phyloP scores from a whole-genome alignment of 2,888 invertebrate species.

The Tubiluchus corallicola region DNA sequence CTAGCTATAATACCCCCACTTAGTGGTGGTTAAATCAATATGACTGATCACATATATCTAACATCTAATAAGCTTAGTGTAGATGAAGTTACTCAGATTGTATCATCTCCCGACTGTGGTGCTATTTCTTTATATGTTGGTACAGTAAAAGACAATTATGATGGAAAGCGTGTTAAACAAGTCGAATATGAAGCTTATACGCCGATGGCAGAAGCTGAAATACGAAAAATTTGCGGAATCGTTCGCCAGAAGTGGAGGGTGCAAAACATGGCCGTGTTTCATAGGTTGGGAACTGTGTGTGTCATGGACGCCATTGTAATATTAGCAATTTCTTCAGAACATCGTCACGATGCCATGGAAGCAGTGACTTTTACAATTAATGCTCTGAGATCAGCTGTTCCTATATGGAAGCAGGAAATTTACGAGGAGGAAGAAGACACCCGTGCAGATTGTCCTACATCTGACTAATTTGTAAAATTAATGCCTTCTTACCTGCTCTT shows the following conservation, averaged over 20 bases:
- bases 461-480: no score
- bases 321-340: conserved; percentile 72
- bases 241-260: conserved; percentile 53
- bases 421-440: no score
- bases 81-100: conserved; percentile 44
- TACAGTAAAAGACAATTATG: conserved; percentile 26
- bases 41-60: conserved; percentile 44
- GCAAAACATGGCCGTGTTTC: conserved; percentile 62
- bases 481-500: no score
- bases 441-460: no score
- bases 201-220: conserved; percentile 66
- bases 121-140: not conserved
- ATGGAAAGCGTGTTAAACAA: conserved; percentile 45
- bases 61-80: conserved; percentile 45
- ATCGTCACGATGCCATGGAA: conserved; percentile 57
- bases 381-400: conserved; percentile 60
- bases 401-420: conserved; percentile 91
- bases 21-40: conserved; percentile 58
- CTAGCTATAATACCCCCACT: conserved; percentile 83
- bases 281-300: conserved; percentile 54
- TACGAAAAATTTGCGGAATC: conserved; percentile 54
- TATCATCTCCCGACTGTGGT: conserved; percentile 35
- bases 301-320: conserved; percentile 70
- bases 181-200: conserved; percentile 87
- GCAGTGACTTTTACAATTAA: conserved; percentile 69